Base-by-base conservation (phyloP, 2,113 vertebrate species). In the Pagrus major region DNA sequence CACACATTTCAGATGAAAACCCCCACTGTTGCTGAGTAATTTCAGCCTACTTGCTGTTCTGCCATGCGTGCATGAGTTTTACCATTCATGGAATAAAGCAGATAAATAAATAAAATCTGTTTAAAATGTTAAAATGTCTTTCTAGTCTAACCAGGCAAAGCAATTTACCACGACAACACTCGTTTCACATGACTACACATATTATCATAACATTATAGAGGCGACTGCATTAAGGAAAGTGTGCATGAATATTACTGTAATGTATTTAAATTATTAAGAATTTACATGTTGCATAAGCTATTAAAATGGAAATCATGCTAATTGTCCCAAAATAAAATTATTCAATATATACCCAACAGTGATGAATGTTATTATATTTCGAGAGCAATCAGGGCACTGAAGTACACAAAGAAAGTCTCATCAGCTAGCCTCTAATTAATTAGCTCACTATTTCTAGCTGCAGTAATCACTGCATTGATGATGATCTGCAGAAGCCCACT, bases 41-140 rank as follows among this genome's bases (percentile, higher is more conserved):
- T 25, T 9, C 64, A 16, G 18, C 25, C 29, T 27, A 47, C 3
- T 47, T 27, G 12, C 58, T 64, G 8, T 44, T 71, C 46, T 29
- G 25, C 20, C n/a, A 60, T 71, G 23, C 44, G 27, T 67, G 16
- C 29, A 15, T 69, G 21, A 27, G 65, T 58, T 63, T 77, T 35
- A 29, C 14, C 55, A 71, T 25, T 33, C 20, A 35, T 25, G 1
- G 33, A 79, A 81, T 78, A 42, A 84, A 80, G 81, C 14, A 29
- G 66, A 71, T 81, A 56, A 74, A 81, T 77, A 29, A 51, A 70
- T 58, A 41, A 64, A 71, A 71, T 52, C 44, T 44, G 37, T 80
- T 83, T 78, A 35, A 81, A 87, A 85, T 79, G 76, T 79, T 59
- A 75, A 84, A 73, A 79, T 39, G n/a, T 78, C 54, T 60, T 41